phyloP scores from a whole-genome alignment of 2,113 vertebrate genomes.

The Rhegmatorhina hoffmannsi region DNA sequence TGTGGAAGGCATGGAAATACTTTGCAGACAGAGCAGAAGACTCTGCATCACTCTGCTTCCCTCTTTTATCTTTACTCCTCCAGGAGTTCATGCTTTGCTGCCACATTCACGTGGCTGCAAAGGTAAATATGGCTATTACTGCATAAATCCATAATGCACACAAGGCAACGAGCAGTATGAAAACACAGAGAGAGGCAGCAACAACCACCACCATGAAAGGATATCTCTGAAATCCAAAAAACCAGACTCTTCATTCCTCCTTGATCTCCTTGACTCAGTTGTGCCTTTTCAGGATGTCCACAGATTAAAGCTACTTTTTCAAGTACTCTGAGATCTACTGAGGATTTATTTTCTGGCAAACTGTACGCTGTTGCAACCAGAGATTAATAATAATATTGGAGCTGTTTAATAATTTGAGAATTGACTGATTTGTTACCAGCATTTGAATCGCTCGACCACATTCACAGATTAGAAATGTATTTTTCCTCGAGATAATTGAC shows the following conservation, averaged over 20 bases:
- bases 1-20: not conserved
- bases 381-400: constrained; percentile 17
- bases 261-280: not conserved
- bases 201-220: not conserved
- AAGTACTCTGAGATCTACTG: not conserved
- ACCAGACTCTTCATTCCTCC: not conserved
- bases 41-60: not conserved
- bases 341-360: constrained; percentile 3
- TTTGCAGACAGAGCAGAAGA: not conserved
- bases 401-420: constrained; percentile 48
- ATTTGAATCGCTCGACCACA: constrained; percentile 57
- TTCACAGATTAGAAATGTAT: constrained; percentile 26
- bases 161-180: not conserved
- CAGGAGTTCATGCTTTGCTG: not conserved
- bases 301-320: constrained; percentile 21
- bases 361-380: not conserved
- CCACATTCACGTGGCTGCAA: not conserved
- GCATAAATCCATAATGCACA: not conserved
- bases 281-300: not conserved
- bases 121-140: constrained; percentile 33
- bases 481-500: constrained; percentile 71
- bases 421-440: constrained; percentile 41
- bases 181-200: not conserved
- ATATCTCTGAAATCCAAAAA: not conserved
- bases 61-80: not conserved